Conservation (phyloP, 2,888 invertebrate genomes). For the Tetropium fuscum region DNA sequence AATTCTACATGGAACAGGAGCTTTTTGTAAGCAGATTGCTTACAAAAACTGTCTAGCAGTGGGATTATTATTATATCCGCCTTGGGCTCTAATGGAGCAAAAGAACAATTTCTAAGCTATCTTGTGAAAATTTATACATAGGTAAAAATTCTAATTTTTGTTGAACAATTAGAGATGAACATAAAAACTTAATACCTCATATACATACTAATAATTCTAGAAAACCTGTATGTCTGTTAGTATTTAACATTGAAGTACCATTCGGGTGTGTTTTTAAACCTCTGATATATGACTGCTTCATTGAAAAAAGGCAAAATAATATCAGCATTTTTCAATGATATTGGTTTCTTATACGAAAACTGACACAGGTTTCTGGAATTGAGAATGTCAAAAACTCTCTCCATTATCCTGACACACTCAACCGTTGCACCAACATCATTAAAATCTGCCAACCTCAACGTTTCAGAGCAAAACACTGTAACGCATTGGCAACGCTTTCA, state of each 20-base stretch:
- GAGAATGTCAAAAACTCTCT: not conserved
- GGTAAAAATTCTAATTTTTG: slow-evolving; percentile 27
- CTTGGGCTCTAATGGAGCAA: slow-evolving; percentile 32
- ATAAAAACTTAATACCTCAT: not conserved
- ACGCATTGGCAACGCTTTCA: slow-evolving; percentile 7
- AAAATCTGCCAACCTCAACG: too few relatives aligned
- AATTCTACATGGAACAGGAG: not conserved
- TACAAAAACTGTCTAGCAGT: slow-evolving; percentile 36
- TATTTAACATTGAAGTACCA: not conserved
- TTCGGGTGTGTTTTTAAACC: not conserved
- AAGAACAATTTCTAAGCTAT: slow-evolving; percentile 39
- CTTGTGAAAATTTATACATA: slow-evolving; percentile 38
- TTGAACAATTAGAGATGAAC: not conserved
- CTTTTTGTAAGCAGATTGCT: slow-evolving; percentile 38
- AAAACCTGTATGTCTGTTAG: not conserved
- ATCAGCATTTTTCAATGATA: not conserved
- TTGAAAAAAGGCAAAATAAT: slow-evolving; percentile 9
- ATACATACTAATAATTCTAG: not conserved
- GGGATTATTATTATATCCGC: slow-evolving; percentile 45
- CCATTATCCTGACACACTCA: not conserved
- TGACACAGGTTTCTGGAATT: not conserved
- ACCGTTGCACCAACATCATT: not conserved
- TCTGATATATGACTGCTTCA: not conserved
- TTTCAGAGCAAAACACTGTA: too few relatives aligned
- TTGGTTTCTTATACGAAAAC: not conserved